Evolutionary conservation across 1,140 invertebrate genomes (phyloP).

Genomic region (Musca domestica): DNA sequence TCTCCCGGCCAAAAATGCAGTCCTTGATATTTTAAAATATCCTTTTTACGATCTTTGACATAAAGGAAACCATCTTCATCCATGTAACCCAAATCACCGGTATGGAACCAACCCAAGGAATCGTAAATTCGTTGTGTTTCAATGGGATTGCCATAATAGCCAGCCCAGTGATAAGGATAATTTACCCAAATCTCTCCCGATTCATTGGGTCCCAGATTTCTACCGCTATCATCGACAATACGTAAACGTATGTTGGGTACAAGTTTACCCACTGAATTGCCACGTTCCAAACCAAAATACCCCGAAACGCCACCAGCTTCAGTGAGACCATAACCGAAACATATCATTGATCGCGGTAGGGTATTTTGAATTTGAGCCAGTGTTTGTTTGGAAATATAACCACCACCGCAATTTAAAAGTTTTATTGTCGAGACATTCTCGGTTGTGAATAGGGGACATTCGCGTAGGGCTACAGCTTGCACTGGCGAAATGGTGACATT

Average conservation of each 20-base stretch:
- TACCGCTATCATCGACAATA: neutral
- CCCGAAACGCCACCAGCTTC: slow-evolving; percentile 43
- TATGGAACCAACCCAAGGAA: slow-evolving; percentile 69
- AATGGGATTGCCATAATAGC: slow-evolving; percentile 57
- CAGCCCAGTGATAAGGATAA: slow-evolving; percentile 39
- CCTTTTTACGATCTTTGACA: slow-evolving; percentile 72
- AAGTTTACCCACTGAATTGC: slow-evolving; percentile 27
- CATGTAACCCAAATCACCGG: slow-evolving; percentile 70
- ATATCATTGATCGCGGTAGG: slow-evolving; percentile 37
- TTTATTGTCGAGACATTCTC: slow-evolving; percentile 34
- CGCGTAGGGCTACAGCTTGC: slow-evolving; percentile 36
- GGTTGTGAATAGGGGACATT: slow-evolving; percentile 35
- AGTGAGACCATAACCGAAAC: slow-evolving; percentile 40
- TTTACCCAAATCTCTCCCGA: slow-evolving; percentile 51
- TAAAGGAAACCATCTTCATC: slow-evolving; percentile 65
- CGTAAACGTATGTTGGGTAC: neutral
- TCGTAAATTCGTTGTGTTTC: slow-evolving; percentile 60
- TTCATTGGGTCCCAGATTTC: slow-evolving; percentile 38
- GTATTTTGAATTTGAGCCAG: slow-evolving; percentile 37
- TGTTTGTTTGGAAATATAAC: slow-evolving; percentile 38
- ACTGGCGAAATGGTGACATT: slow-evolving; percentile 34
- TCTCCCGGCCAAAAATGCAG: slow-evolving; percentile 47
- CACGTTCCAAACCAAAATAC: slow-evolving; percentile 38
- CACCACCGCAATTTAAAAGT: slow-evolving; percentile 38
- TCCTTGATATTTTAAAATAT: slow-evolving; percentile 53